A percentile compares a stretch with the other conserved stretches of the same genome.
These are phyloP conservation scores for Arothron firmamentum DNA, from an alignment of 2,113 vertebrate species.

Conservation along the genomic window DNA sequence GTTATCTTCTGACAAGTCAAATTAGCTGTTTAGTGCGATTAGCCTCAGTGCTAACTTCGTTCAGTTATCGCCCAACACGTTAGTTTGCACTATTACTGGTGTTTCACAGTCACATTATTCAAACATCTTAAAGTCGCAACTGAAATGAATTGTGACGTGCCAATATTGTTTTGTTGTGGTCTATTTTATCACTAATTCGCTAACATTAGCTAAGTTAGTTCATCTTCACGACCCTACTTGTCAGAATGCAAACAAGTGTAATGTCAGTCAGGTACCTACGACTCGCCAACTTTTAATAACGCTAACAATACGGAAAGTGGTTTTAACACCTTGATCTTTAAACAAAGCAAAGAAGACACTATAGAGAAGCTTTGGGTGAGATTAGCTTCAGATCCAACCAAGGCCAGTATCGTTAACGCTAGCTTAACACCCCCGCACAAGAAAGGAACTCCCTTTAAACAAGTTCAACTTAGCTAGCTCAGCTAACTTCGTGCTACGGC, in stretches of 20 bases:
- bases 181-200: neutral
- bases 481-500: constrained; percentile 1
- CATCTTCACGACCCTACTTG: neutral
- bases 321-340: no score
- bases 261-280: neutral
- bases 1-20: neutral
- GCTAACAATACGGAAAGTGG: no score
- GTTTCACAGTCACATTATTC: constrained; percentile 15
- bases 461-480: constrained; percentile 30
- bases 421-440: constrained; percentile 39
- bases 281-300: neutral
- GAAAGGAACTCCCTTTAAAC: constrained; percentile 33
- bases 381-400: constrained; percentile 28
- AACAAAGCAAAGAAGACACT: no score
- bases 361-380: neutral
- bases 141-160: neutral
- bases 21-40: neutral
- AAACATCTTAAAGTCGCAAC: neutral
- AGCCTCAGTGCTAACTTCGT: neutral
- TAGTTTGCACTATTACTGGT: neutral
- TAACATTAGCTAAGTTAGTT: constrained; percentile 34
- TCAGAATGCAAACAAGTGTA: neutral
- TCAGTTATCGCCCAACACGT: neutral
- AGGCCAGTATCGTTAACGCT: constrained; percentile 34
- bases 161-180: neutral